phyloP scores from a whole-genome alignment of 2,113 vertebrate species.

The Sander lucioperca region DNA sequence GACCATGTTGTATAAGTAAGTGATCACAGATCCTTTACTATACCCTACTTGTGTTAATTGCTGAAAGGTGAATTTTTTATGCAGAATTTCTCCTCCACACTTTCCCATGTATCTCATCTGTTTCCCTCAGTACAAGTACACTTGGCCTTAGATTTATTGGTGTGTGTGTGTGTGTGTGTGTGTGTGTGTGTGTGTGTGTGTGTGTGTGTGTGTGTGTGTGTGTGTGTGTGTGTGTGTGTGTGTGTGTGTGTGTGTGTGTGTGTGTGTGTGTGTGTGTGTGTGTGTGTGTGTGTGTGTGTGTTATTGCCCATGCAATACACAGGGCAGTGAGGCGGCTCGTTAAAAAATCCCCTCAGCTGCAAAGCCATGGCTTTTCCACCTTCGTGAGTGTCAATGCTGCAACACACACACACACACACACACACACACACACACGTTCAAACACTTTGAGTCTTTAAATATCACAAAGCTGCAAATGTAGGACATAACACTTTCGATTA shows the following conservation, averaged over 20 bases:
- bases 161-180: too few species aligned
- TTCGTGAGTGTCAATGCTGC: slow-evolving; percentile 23
- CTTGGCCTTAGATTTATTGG: slow-evolving; percentile 41
- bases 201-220: neutral
- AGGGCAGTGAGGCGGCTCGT: slow-evolving; percentile 56
- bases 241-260: too few species aligned
- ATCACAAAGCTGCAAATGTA: slow-evolving; percentile 18
- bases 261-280: too few species aligned
- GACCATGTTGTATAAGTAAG: slow-evolving; percentile 18
- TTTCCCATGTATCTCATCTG: slow-evolving; percentile 9
- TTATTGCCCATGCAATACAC: slow-evolving; percentile 31
- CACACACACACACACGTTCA: slow-evolving; percentile 23
- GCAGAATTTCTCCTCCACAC: slow-evolving; percentile 28
- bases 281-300: too few species aligned
- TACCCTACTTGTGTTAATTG: neutral
- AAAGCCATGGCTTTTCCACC: slow-evolving; percentile 66
- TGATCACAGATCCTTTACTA: slow-evolving; percentile 18
- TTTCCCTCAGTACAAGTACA: slow-evolving; percentile 24
- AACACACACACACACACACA: neutral
- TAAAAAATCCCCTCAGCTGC: slow-evolving; percentile 58
- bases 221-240: too few species aligned
- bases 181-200: neutral
- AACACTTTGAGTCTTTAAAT: slow-evolving; percentile 6
- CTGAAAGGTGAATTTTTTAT: slow-evolving; percentile 7
- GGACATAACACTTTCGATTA: slow-evolving; percentile 2